These are phyloP conservation scores for Halotydeus destructor DNA, from an alignment of 1,140 invertebrate genomes.

Conservation along the genomic window DNA sequence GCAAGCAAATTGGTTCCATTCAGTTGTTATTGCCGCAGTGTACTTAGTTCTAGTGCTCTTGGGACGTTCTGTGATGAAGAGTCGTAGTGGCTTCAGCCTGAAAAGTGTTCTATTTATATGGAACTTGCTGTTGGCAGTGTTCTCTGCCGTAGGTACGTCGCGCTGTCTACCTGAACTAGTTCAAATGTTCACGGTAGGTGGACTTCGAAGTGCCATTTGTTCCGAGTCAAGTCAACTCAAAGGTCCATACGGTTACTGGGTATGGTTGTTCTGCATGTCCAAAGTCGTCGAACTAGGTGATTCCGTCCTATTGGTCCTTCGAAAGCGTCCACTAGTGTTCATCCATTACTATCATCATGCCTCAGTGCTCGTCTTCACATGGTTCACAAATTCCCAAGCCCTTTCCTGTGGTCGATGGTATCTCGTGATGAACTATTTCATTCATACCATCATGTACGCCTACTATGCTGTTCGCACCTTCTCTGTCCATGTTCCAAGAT, in stretches of 20 bases:
- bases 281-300: constrained; percentile 49
- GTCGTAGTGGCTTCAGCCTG: constrained; percentile 38
- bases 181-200: constrained; percentile 32
- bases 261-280: constrained; percentile 4
- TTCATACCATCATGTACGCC: constrained; percentile 93
- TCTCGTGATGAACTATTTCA: constrained; percentile 92
- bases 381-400: constrained; percentile 92
- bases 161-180: constrained; percentile 51
- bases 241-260: no score
- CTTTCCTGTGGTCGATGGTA: constrained; percentile 94
- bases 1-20: constrained; percentile 9
- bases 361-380: constrained; percentile 65
- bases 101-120: not conserved
- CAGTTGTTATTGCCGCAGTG: constrained; percentile 3
- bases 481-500: constrained; percentile 53
- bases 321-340: constrained; percentile 90
- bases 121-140: not conserved
- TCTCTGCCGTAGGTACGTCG: constrained; percentile 1
- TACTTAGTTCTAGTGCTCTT: constrained; percentile 36
- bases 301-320: constrained; percentile 83
- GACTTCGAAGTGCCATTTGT: constrained; percentile 20
- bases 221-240: constrained; percentile 51
- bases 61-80: constrained; percentile 61
- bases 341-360: constrained; percentile 67
- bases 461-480: constrained; percentile 83